A percentile compares a stretch with the other conserved stretches of the same genome.
Conservation (phyloP, 2,797 vertebrate genomes). For the Karalla daura region DNA sequence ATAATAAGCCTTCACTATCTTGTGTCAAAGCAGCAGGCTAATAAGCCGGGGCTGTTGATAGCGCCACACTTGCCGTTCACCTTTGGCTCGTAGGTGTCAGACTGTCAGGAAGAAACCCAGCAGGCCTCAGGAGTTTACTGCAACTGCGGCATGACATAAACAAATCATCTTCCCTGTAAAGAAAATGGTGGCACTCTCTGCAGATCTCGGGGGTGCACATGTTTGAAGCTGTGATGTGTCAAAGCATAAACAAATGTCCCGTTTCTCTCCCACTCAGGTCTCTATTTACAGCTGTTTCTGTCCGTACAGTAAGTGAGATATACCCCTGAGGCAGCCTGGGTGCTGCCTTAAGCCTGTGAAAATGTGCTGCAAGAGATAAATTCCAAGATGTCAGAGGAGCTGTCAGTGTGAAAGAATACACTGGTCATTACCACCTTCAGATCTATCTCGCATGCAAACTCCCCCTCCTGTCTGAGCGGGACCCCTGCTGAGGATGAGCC, state of each 20-base stretch:
- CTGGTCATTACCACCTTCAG: constrained; percentile 75
- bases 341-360: constrained; percentile 69
- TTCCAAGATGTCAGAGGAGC: constrained; percentile 80
- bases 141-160: constrained; percentile 43
- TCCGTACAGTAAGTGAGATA: constrained; percentile 63
- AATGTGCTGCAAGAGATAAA: constrained; percentile 77
- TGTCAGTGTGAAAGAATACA: constrained; percentile 79
- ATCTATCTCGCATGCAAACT: constrained; percentile 64
- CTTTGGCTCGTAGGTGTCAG: constrained; percentile 73
- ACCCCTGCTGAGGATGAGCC: constrained; percentile 68
- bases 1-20: constrained; percentile 55
- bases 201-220: constrained; percentile 18
- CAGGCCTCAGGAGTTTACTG: constrained; percentile 51
- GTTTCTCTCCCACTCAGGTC: constrained; percentile 24
- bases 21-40: constrained; percentile 70
- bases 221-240: constrained; percentile 48
- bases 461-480: constrained; percentile 41
- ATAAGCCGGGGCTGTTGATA: constrained; percentile 75
- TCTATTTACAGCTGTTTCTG: constrained; percentile 72
- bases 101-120: constrained; percentile 62
- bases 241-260: constrained; percentile 60
- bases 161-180: constrained; percentile 53
- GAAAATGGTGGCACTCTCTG: constrained; percentile 19
- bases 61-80: constrained; percentile 63
- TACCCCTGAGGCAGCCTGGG: constrained; percentile 37